These are phyloP conservation scores for Egretta garzetta DNA, from an alignment of 2,113 vertebrate species.

Conservation along the genomic window DNA sequence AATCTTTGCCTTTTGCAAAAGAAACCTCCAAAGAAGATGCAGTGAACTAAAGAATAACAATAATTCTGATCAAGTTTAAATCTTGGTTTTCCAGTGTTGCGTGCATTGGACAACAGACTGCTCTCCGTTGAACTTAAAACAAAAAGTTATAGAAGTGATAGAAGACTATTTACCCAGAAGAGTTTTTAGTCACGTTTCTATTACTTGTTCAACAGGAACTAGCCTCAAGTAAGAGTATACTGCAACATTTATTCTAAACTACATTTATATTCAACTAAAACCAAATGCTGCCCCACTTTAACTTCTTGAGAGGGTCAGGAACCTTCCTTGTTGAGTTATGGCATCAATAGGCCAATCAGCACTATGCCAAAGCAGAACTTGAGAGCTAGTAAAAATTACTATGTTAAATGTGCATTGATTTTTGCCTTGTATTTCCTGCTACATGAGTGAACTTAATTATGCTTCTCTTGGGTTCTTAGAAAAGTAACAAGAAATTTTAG, in stretches of 20 bases:
- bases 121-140: conserved; percentile 9
- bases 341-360: not conserved
- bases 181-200: not conserved
- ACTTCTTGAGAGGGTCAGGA: not conserved
- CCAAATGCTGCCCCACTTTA: not conserved
- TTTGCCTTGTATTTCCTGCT: not conserved
- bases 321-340: not conserved
- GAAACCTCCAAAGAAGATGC: not conserved
- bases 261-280: not conserved
- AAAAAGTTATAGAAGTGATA: not conserved
- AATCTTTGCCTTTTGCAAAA: not conserved
- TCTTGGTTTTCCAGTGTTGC: not conserved
- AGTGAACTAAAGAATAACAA: not conserved
- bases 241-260: not conserved
- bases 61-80: not conserved
- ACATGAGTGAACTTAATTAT: not conserved
- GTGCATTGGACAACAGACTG: not conserved
- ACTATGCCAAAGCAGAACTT: not conserved
- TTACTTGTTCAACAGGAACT: not conserved
- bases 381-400: not conserved
- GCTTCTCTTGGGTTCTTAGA: not conserved
- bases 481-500: not conserved
- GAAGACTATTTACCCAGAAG: not conserved
- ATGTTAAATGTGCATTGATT: not conserved
- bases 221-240: not conserved